phyloP scores from a whole-genome alignment of 2,797 vertebrate genomes.

The Bradypus variegatus region DNA sequence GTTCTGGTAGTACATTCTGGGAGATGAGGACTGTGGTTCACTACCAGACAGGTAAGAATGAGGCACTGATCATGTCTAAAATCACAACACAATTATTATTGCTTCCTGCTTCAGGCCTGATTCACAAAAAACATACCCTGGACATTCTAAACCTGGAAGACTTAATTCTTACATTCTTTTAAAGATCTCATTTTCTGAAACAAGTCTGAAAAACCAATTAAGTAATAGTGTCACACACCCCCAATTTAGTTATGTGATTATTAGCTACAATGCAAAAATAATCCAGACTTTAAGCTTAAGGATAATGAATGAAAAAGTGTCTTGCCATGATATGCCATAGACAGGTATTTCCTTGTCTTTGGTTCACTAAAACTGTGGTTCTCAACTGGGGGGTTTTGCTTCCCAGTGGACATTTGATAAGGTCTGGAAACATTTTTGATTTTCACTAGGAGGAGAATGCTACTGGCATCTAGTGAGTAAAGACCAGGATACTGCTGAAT shows the following conservation, averaged over 20 bases:
- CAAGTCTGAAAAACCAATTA: constrained; percentile 35
- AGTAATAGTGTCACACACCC: constrained; percentile 4
- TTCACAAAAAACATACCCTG: not conserved
- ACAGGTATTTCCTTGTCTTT: not conserved
- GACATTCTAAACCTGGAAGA: constrained; percentile 25
- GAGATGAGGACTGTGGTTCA: not conserved
- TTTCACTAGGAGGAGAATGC: not conserved
- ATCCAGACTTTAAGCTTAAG: not conserved
- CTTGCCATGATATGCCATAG: not conserved
- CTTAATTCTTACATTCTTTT: constrained; percentile 12
- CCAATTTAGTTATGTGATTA: not conserved
- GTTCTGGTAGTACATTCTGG: constrained; percentile 21
- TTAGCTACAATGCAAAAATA: constrained; percentile 20
- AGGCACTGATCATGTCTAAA: not conserved
- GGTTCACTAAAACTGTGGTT: not conserved
- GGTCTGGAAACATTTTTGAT: not conserved
- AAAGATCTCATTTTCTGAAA: constrained; percentile 42
- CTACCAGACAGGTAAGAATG: not conserved
- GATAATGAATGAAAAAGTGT: not conserved
- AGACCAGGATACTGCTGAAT: not conserved
- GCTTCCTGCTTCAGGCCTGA: not conserved
- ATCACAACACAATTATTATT: not conserved
- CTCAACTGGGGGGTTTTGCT: not conserved
- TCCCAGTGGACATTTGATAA: not conserved
- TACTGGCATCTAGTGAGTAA: not conserved